Conservation (phyloP, 2,888 invertebrate species). For the Synanthedon andrenaeformis region DNA sequence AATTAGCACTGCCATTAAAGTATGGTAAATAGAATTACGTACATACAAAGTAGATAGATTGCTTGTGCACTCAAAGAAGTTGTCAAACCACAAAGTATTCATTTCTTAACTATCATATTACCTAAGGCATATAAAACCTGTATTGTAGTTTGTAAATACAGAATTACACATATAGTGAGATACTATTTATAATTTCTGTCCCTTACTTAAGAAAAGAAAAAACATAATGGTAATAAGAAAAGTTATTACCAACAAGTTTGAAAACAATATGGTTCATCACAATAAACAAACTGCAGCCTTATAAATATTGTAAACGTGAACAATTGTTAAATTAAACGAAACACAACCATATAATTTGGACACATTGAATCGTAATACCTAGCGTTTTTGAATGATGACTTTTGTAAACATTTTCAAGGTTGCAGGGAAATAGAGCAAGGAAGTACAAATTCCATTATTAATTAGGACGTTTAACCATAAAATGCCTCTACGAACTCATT, state of each 20-base stretch:
- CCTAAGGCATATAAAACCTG: slow-evolving; percentile 1
- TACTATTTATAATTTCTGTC: too few species aligned
- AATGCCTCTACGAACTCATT: slow-evolving; percentile 16
- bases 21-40: not conserved
- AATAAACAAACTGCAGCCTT: too few species aligned
- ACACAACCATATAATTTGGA: slow-evolving; percentile 9
- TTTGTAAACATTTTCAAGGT: slow-evolving; percentile 33
- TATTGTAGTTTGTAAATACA: not conserved
- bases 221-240: too few species aligned
- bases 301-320: too few species aligned
- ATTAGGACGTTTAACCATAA: slow-evolving; percentile 6
- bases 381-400: slow-evolving; percentile 39
- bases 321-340: not conserved
- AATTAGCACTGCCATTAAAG: too few species aligned
- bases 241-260: too few species aligned
- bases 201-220: too few species aligned
- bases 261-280: too few species aligned
- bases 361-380: slow-evolving; percentile 22
- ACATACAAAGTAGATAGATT: not conserved
- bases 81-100: slow-evolving; percentile 10
- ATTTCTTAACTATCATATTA: slow-evolving; percentile 12
- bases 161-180: not conserved
- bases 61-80: not conserved
- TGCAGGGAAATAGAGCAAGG: slow-evolving; percentile 28
- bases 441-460: slow-evolving; percentile 12